Base-by-base conservation (phyloP, 2,797 vertebrate species). In the Mastacembelus armatus region DNA sequence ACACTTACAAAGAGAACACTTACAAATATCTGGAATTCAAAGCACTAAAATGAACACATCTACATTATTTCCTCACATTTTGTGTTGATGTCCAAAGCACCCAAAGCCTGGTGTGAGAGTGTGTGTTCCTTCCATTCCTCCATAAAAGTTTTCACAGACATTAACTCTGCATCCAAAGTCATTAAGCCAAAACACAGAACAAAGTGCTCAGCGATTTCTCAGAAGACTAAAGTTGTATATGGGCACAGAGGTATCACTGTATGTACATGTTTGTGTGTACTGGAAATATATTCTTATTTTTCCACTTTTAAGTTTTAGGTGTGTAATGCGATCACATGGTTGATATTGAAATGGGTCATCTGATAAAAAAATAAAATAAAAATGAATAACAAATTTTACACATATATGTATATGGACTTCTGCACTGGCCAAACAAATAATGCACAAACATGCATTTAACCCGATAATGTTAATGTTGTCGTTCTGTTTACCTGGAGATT, bases 121-220 rank as follows among this genome's bases (percentile, higher is more conserved):
- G 39, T 61, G 50, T 58, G 62, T 72, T 74, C 65, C 55, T 81
- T 80, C 76, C 74, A 80, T 10, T 73, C 35, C 48, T 60, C 71
- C 74, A 75, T 87, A 81, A 86, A 78, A 50, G 22, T 69, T 72
- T 42, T 77, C 59, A 80, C 80, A 69, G 66, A 83, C 72, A 77
- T 40, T 72, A 79, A 72, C 55, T 54, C 74, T 70, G 79, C 79
- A 78, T 82, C 74, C 84, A 88, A 80, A 72, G 65, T 80, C 67
- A 68, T 85, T 82, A 89, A 75, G 80, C 26, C 58, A 7, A 33
- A 59, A 27, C 5, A 18, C 32, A 24, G 36, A 71, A 66, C 55
- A 68, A 64, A 77, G 70, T 16, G 0, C 45, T 44, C 14, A 35
- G 45, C 57, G 50, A 61, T 81, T 72, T 48, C 22, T 51, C 64